phyloP scores from a whole-genome alignment of 2,113 vertebrate species.

The Vireo altiloquus region DNA sequence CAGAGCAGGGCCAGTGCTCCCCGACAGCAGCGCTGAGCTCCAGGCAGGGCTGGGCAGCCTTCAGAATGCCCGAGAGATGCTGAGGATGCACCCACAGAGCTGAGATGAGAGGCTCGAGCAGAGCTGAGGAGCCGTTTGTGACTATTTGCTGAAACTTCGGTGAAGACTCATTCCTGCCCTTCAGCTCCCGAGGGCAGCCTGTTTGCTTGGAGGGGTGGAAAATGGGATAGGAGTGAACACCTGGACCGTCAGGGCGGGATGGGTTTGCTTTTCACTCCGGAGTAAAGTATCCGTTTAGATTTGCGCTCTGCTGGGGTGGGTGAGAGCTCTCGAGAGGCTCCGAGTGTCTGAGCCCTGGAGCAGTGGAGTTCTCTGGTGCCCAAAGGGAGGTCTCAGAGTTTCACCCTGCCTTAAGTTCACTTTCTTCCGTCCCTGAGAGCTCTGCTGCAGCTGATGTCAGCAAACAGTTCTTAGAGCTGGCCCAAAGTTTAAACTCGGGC shows the following conservation, averaged over 20 bases:
- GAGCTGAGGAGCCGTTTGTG: background rate
- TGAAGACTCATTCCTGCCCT: background rate
- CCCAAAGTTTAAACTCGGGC: background rate
- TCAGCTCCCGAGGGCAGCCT: background rate
- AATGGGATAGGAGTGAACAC: background rate
- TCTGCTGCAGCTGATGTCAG: background rate
- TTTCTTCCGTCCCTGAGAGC: background rate
- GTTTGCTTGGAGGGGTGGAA: background rate
- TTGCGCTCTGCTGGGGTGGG: background rate
- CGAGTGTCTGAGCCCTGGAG: background rate
- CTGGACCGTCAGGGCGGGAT: background rate
- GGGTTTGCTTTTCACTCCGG: background rate
- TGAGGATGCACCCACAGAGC: background rate
- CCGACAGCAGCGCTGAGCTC: background rate
- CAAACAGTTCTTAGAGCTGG: background rate
- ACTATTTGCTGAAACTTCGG: background rate
- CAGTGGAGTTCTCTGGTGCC: background rate
- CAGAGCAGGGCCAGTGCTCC: background rate
- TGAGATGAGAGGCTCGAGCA: background rate
- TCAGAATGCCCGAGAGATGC: accelerated
- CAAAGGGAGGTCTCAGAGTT: background rate
- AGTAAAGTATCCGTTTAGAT: background rate
- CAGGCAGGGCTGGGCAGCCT: background rate
- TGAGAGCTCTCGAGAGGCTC: background rate
- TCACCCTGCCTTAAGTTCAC: background rate